Base-by-base conservation (phyloP, 2,797 vertebrate species). In the Sarcophilus harrisii region DNA sequence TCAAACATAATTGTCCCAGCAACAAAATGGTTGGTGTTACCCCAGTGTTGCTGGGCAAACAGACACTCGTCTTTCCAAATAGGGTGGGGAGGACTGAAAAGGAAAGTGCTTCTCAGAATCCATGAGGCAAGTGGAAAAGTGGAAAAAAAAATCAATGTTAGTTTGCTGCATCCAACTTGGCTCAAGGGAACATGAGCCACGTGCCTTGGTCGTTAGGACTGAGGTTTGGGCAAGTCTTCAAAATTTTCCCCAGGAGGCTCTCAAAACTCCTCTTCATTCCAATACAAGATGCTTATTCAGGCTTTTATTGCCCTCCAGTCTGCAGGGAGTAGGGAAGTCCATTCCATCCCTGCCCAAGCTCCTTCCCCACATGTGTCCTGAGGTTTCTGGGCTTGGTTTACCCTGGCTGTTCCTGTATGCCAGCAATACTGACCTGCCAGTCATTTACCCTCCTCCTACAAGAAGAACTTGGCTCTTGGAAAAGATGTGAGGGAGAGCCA, bases 191-290 rank as follows among this genome's bases (percentile, higher is more conserved):
- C 90, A 95, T 97, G 96, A 97, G 98, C 98, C 98, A 98, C 98
- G 97, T 94, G 98, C 98, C 98, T 98, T 90, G 54, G 96, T 95
- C 97, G 0, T 95, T 96, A 97, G 96, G 98, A 97, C 94, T 98
- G 98, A 52, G 97, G 98, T 98, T 98, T 98, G 98, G 98, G 98
- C 98, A 98, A 87, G 57, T 95, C 91, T 95, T 98, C 98, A 98
- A 98, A 97, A 92, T 92, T 90, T 94, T 97, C 98, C 98, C 98
- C 90, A 92, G 96, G 98, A 98, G 97, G 96, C 66, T 91, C 93
- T 96, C 98, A 95, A 97, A 97, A 94, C 97, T 96, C 97, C 96
- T 94, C 93, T 59, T 95, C 95, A n/a, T 95, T 98, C 96, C 98
- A 49, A 97, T 92, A 30, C 96, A 81, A 97, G 98, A 96, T 95